A percentile compares a stretch with the other conserved stretches of the same genome.
Conservation (phyloP, 2,888 invertebrate species). For the Zygaena filipendulae region DNA sequence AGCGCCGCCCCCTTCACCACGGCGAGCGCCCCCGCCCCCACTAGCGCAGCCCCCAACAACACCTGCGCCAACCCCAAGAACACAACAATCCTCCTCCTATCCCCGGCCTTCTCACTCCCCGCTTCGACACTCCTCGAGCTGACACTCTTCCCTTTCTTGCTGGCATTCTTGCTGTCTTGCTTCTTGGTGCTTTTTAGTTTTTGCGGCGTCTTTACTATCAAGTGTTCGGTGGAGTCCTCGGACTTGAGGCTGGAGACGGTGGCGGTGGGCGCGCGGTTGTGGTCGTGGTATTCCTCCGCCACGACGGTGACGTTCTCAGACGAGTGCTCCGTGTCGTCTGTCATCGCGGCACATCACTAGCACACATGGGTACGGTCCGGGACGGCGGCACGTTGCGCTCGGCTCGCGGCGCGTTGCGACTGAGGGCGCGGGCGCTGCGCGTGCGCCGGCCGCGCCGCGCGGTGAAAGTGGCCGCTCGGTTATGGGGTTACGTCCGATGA, state of each 20-base stretch:
- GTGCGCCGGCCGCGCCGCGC: conserved; percentile 16
- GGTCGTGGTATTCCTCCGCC: conserved; percentile 30
- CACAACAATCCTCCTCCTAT: conserved; percentile 45
- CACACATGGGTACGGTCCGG: too few species aligned
- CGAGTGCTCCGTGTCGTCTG: conserved; percentile 24
- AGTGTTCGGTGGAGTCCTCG: conserved; percentile 66
- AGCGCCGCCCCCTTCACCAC: conserved; percentile 71
- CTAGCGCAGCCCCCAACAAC: conserved; percentile 70
- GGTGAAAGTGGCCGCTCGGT: conserved; percentile 24
- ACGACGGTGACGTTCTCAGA: conserved; percentile 27
- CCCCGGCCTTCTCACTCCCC: conserved; percentile 31
- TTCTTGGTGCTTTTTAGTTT: conserved; percentile 31
- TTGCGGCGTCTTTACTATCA: conserved; percentile 67
- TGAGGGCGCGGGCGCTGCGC: conserved; percentile 19
- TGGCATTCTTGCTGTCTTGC: conserved; percentile 10
- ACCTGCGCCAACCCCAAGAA: conserved; percentile 71
- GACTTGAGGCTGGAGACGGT: conserved; percentile 61
- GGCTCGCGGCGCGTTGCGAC: conserved; percentile 15
- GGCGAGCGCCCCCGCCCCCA: conserved; percentile 72
- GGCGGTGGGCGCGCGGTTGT: conserved; percentile 39
- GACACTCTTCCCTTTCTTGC: conserved; percentile 41
- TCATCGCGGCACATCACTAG: conserved; percentile 22
- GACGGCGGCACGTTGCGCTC: conserved; percentile 7
- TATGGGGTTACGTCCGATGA: conserved; percentile 18
- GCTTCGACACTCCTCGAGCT: conserved; percentile 53